A percentile compares a stretch with the other conserved stretches of the same genome.
Conservation (phyloP, 2,113 vertebrate species). For the Xerus inauris region DNA sequence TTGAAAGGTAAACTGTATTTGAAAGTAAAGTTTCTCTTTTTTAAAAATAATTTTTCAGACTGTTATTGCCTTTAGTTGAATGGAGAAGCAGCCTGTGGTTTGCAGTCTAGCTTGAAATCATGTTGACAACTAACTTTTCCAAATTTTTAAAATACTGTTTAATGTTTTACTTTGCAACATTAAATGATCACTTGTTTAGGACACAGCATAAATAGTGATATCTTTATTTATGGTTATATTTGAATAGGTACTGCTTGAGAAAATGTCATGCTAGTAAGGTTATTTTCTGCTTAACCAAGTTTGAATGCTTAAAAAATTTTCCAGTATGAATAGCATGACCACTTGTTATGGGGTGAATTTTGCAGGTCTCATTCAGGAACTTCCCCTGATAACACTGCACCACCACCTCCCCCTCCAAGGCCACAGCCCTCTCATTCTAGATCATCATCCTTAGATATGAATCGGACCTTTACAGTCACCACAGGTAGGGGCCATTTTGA, state of each 20-base stretch:
- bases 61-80: background rate
- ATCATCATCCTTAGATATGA: constrained; percentile 98
- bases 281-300: constrained; percentile 27
- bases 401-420: constrained; percentile 96
- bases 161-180: constrained; percentile 23
- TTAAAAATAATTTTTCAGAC: constrained; percentile 4
- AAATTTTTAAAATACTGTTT: constrained; percentile 26
- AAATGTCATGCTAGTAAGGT: background rate
- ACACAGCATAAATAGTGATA: background rate
- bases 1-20: background rate
- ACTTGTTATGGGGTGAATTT: constrained; percentile 50
- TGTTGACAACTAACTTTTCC: background rate
- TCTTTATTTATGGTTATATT: background rate
- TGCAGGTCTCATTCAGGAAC: constrained; percentile 97
- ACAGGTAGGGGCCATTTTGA: constrained; percentile 86
- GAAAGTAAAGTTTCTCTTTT: constrained; percentile 38
- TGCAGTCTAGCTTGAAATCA: background rate
- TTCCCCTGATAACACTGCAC: constrained; percentile 94
- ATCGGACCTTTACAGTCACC: constrained; percentile 93
- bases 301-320: constrained; percentile 38
- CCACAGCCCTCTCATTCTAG: constrained; percentile 97
- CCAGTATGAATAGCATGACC: background rate
- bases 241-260: constrained; percentile 1
- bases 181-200: constrained; percentile 24
- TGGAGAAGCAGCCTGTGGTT: background rate